Conservation (phyloP, 2,888 invertebrate genomes). For the Gerosis bhagava region DNA sequence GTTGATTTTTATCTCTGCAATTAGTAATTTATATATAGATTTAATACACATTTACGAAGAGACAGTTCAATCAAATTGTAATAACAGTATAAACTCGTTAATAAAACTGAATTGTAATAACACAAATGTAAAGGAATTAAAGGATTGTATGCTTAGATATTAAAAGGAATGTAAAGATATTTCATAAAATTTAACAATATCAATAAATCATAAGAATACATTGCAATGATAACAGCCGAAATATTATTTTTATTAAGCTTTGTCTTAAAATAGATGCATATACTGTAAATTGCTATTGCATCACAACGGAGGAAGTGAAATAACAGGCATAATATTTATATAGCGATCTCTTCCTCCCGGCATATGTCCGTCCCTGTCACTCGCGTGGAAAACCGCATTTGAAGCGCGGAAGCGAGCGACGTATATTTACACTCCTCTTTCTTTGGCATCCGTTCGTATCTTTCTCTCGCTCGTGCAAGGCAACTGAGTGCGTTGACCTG, state of each 20-base stretch:
- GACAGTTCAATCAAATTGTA: too few relatives aligned
- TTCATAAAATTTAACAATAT: too few relatives aligned
- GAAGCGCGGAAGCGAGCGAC: constrained; percentile 48
- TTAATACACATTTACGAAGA: too few relatives aligned
- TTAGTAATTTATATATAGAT: too few relatives aligned
- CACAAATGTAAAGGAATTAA: too few relatives aligned
- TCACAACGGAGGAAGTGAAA: constrained; percentile 80
- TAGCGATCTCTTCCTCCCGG: constrained; percentile 61
- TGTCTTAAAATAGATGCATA: constrained; percentile 71
- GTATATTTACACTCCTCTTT: constrained; percentile 47
- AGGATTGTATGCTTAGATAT: too few relatives aligned
- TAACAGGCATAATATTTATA: constrained; percentile 81
- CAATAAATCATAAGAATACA: too few relatives aligned
- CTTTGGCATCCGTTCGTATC: constrained; percentile 45
- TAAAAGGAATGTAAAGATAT: too few relatives aligned
- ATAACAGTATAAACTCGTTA: too few relatives aligned
- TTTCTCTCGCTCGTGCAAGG: constrained; percentile 69
- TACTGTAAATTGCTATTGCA: constrained; percentile 75
- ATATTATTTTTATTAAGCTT: constrained; percentile 56
- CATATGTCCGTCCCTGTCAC: constrained; percentile 65
- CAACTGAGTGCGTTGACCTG: constrained; percentile 81
- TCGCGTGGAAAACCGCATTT: constrained; percentile 52
- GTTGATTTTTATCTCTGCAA: too few relatives aligned
- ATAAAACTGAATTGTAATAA: too few relatives aligned
- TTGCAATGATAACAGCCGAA: constrained; percentile 42